These are phyloP conservation scores for Eulacestoma nigropectus DNA, from an alignment of 2,113 vertebrate genomes.

Conservation along the genomic window DNA sequence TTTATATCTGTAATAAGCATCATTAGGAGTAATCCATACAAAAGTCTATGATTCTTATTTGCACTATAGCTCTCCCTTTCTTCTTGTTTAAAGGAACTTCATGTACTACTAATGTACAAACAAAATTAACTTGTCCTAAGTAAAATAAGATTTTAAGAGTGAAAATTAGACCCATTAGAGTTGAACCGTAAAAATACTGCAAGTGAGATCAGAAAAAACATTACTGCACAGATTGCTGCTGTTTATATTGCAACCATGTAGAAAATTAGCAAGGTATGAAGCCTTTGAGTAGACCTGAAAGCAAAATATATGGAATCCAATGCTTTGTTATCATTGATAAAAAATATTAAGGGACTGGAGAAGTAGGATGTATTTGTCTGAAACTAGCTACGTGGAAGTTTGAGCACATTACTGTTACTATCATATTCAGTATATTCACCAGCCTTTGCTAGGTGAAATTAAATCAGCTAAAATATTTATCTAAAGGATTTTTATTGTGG, in stretches of 20 bases:
- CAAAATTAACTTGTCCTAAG: not conserved
- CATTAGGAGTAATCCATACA: not conserved
- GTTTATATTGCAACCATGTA: not conserved
- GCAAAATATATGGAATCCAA: not conserved
- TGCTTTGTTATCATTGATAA: not conserved
- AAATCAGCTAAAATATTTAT: not conserved
- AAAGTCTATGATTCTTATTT: not conserved
- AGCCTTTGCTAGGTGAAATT: not conserved
- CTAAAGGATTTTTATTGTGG: not conserved
- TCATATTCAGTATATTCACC: not conserved
- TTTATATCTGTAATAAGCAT: not conserved
- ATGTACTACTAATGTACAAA: not conserved
- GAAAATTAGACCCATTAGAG: not conserved
- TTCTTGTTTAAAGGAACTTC: not conserved
- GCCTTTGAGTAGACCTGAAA: not conserved
- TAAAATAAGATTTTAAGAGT: not conserved
- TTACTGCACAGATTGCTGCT: not conserved
- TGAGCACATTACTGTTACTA: not conserved
- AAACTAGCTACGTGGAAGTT: not conserved
- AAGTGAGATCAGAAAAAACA: not conserved
- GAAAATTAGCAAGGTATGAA: not conserved
- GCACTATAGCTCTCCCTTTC: not conserved
- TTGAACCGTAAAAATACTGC: not conserved
- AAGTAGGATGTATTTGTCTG: not conserved
- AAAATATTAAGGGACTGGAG: not conserved